Evolutionary conservation across 2,888 invertebrate genomes (phyloP).

Genomic region (Eumerus sabulonum): DNA sequence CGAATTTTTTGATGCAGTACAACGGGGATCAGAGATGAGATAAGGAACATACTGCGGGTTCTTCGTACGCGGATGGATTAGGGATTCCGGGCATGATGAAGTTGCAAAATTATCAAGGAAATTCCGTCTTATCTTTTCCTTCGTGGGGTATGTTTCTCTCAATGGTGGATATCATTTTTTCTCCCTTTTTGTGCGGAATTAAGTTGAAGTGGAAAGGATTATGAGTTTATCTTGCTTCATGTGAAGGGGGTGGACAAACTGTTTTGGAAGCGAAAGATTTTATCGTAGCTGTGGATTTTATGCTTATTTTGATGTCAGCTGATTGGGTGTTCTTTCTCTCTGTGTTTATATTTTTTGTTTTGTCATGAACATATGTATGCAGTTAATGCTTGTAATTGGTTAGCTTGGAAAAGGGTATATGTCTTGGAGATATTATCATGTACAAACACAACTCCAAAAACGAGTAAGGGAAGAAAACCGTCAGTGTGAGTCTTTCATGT

Average conservation of each 20-base stretch:
- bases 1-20: constrained; percentile 49
- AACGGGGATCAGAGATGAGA: constrained; percentile 11
- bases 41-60: constrained; percentile 11
- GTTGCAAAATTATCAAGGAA: constrained; percentile 25
- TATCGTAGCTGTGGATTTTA: too few relatives aligned
- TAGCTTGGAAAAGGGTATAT: too few relatives aligned
- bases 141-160: neutral
- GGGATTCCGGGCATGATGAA: constrained; percentile 30
- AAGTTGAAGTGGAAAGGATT: constrained; percentile 31
- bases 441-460: too few relatives aligned
- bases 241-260: neutral
- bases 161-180: neutral
- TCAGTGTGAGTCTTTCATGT: too few relatives aligned
- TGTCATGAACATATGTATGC: too few relatives aligned
- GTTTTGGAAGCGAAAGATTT: constrained; percentile 3
- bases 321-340: too few relatives aligned
- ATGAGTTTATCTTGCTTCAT: constrained; percentile 43
- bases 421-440: too few relatives aligned
- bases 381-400: too few relatives aligned
- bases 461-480: too few relatives aligned
- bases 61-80: constrained; percentile 25
- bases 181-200: constrained; percentile 18
- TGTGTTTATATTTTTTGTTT: too few relatives aligned
- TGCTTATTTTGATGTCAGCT: neutral
- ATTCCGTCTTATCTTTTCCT: neutral